Conservation (phyloP, 2,797 vertebrate species). For the Delichon dasypus region DNA sequence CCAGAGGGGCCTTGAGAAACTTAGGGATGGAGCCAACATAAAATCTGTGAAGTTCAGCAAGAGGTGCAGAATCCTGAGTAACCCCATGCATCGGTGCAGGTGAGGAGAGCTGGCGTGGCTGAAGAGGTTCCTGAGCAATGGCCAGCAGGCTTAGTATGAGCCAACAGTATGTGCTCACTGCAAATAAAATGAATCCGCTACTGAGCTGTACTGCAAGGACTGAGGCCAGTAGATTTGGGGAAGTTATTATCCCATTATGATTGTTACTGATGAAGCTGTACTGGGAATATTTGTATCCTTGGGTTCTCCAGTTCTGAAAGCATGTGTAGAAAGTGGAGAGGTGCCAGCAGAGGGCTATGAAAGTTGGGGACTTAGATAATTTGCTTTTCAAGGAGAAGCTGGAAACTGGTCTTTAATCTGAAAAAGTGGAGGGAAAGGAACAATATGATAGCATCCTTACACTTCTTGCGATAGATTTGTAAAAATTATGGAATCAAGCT, state of each 20-base stretch:
- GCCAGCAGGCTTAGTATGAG: neutral
- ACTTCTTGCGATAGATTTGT: neutral
- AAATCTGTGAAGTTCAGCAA: neutral
- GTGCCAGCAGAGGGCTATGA: neutral
- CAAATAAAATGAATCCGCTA: neutral
- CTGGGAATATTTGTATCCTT: neutral
- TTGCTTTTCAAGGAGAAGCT: neutral
- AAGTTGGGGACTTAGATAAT: neutral
- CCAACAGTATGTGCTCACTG: neutral
- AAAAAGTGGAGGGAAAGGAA: neutral
- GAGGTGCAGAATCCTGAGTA: neutral
- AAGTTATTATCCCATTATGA: neutral
- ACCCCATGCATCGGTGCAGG: neutral
- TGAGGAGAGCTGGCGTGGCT: neutral
- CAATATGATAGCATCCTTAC: neutral
- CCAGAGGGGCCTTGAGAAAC: neutral
- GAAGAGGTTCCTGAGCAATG: neutral
- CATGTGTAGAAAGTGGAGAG: neutral
- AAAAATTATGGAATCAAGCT: neutral
- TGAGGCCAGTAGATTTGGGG: neutral
- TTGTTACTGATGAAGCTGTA: neutral
- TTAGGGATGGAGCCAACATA: neutral
- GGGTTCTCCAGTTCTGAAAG: neutral
- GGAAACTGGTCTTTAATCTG: neutral
- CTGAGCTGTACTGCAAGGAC: neutral